These are phyloP conservation scores for Gryllus longicercus DNA, from an alignment of 2,888 invertebrate genomes.

Conservation along the genomic window DNA sequence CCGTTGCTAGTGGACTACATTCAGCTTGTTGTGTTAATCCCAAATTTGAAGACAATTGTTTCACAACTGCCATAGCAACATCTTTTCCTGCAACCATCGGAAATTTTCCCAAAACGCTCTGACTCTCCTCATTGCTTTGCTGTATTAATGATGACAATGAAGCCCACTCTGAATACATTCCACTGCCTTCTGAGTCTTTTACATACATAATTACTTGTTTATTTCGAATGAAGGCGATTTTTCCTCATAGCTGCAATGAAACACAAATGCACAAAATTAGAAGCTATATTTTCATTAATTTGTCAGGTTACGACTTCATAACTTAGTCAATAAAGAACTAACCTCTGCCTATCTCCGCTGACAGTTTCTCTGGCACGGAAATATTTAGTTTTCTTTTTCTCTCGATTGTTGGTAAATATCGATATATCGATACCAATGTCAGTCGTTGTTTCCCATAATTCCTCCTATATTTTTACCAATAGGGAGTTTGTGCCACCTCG, in stretches of 20 bases:
- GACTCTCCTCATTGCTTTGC: constrained; percentile 60
- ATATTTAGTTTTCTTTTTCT: too few relatives aligned
- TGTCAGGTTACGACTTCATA: too few relatives aligned
- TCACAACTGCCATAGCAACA: constrained; percentile 76
- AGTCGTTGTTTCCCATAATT: too few relatives aligned
- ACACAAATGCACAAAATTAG: too few relatives aligned
- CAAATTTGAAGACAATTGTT: constrained; percentile 67
- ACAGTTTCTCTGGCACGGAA: too few relatives aligned
- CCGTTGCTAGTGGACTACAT: constrained; percentile 77
- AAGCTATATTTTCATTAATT: too few relatives aligned
- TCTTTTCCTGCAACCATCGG: constrained; percentile 69
- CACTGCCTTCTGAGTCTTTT: constrained; percentile 62
- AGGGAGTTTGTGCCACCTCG: too few relatives aligned
- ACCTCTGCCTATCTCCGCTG: too few relatives aligned
- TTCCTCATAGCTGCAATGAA: constrained; percentile 8
- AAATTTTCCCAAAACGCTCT: constrained; percentile 76
- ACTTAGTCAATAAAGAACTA: too few relatives aligned
- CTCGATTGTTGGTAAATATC: too few relatives aligned
- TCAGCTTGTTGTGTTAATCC: constrained; percentile 74
- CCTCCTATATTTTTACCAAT: too few relatives aligned
- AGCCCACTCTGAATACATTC: constrained; percentile 84
- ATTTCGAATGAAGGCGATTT: not conserved
- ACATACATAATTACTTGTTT: constrained; percentile 35
- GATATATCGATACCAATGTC: too few relatives aligned
- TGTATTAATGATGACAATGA: constrained; percentile 65